A percentile compares a stretch with the other conserved stretches of the same genome.
phyloP scores from a whole-genome alignment of 2,888 invertebrate species.

The Cantharis flavilabris region DNA sequence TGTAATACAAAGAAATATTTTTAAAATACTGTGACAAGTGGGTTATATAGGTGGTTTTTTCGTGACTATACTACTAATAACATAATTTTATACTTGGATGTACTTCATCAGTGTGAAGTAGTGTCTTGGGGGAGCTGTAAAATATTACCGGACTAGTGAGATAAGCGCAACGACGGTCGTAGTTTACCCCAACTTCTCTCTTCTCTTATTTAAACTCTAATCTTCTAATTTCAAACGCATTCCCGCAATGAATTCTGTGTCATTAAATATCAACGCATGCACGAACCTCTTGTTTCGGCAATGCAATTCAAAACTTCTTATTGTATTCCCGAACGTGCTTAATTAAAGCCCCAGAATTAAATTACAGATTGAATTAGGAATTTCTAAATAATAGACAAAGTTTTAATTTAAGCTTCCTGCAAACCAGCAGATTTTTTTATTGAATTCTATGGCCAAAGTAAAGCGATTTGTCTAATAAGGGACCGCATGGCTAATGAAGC shows the following conservation, averaged over 20 bases:
- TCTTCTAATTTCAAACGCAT: conserved; percentile 30
- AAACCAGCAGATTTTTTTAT: neutral
- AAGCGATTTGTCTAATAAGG: neutral
- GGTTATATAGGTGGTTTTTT: neutral
- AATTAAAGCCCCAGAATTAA: neutral
- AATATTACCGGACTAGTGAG: conserved; percentile 31
- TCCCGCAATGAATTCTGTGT: conserved; percentile 28
- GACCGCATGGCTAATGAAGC: neutral
- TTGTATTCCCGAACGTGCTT: neutral
- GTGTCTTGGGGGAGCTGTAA: conserved; percentile 31
- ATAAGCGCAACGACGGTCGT: conserved; percentile 27
- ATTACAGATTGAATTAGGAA: neutral
- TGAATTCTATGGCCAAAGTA: neutral
- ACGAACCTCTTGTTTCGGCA: conserved; percentile 3
- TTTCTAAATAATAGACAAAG: neutral
- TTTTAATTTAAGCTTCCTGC: neutral
- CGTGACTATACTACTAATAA: conserved; percentile 28
- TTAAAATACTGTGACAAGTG: neutral
- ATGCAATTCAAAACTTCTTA: neutral
- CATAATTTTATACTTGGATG: conserved; percentile 21
- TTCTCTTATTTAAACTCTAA: conserved; percentile 29
- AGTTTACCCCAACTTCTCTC: conserved; percentile 20
- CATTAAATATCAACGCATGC: conserved; percentile 24
- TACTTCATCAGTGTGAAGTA: conserved; percentile 28
- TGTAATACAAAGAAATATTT: neutral